Percentiles rank a stretch among this genome's conserved stretches.
These are phyloP conservation scores for Aleadryas rufinucha DNA, from an alignment of 2,113 vertebrate species.

Conservation along the genomic window DNA sequence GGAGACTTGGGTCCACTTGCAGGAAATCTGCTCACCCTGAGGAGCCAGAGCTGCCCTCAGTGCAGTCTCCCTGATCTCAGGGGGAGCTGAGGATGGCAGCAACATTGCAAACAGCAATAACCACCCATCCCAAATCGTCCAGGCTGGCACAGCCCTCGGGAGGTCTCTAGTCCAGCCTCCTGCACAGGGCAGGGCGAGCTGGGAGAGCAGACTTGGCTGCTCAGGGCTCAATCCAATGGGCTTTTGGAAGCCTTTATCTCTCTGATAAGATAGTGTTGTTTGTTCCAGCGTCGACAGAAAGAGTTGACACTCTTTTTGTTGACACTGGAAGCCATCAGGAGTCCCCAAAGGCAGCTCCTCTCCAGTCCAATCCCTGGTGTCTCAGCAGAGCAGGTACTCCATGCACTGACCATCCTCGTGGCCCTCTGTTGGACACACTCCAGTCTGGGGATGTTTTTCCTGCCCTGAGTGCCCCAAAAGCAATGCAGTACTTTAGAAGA, in stretches of 20 bases:
- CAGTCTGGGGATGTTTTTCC: background rate
- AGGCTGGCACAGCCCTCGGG: background rate
- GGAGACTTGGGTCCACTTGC: background rate
- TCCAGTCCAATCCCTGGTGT: background rate
- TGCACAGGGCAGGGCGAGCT: background rate
- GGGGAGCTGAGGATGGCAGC: background rate
- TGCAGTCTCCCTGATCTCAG: background rate
- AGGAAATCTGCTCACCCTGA: background rate
- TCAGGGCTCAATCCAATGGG: background rate
- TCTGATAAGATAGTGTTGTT: background rate
- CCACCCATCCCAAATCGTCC: accelerated
- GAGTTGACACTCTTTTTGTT: too few relatives aligned
- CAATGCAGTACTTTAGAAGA: background rate
- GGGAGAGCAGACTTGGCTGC: background rate
- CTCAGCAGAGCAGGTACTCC: background rate
- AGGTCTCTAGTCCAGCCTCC: background rate
- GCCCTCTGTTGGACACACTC: background rate
- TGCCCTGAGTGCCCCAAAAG: background rate
- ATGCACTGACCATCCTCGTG: background rate
- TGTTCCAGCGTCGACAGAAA: too few relatives aligned
- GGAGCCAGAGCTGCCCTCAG: background rate
- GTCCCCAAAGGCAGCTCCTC: background rate
- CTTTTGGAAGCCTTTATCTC: background rate
- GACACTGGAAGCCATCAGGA: background rate
- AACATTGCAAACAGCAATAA: background rate